Evolutionary conservation across 2,113 vertebrate genomes (phyloP).

Genomic region (Perca fluviatilis): DNA sequence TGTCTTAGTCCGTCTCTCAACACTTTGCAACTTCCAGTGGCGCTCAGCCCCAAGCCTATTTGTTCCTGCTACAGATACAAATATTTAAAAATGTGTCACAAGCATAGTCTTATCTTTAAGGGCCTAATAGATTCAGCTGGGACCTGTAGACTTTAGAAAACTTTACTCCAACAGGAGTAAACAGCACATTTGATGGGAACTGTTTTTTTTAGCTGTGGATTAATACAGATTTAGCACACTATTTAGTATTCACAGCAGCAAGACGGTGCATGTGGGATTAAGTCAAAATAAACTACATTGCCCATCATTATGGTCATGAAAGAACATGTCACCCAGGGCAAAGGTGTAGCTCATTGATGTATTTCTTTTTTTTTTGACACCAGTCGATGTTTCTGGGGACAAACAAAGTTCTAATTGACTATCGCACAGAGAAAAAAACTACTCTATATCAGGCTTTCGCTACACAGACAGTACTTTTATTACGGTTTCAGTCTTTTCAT

Average conservation of each 20-base stretch:
- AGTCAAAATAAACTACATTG: neutral
- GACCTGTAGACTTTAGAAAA: neutral
- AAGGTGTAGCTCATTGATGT: neutral
- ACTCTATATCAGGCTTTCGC: neutral
- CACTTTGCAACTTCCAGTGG: neutral
- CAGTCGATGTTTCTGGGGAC: neutral
- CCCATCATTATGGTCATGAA: neutral
- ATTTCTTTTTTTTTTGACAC: neutral
- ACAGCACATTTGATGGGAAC: neutral
- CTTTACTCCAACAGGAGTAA: neutral
- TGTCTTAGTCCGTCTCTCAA: neutral
- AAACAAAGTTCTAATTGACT: too few species aligned
- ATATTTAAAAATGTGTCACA: conserved; percentile 1
- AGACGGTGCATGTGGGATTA: neutral
- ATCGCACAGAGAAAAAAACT: neutral
- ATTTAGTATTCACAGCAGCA: neutral
- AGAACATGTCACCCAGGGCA: neutral
- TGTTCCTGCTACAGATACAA: neutral
- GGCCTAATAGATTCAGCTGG: neutral
- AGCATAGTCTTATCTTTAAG: neutral
- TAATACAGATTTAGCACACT: neutral
- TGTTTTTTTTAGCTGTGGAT: neutral
- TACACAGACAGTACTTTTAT: neutral
- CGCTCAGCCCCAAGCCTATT: neutral
- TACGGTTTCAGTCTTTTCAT: neutral